Base-by-base conservation (phyloP, 2,888 invertebrate species). In the Dasypolia templi region DNA sequence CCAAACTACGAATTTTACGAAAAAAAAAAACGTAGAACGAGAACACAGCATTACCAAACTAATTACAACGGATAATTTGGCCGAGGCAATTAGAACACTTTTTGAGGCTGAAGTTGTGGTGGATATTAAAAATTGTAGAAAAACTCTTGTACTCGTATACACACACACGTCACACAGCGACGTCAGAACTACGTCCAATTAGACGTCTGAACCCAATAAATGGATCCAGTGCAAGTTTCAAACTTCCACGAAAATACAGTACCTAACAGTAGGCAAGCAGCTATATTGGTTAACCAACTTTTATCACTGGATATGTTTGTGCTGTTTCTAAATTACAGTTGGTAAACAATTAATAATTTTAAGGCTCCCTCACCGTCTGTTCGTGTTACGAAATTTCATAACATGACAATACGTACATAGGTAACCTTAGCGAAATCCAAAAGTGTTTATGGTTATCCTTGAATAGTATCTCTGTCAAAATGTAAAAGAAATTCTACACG, bases 131-230 rank as follows among this genome's bases (percentile, higher is more conserved):
- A 80, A 73, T 71, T 3, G n/a, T 2, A 61, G 66, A 64, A 78
- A 87, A 87, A 75, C 72, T 84, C 84, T 80, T 68, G 71, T 77
- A 70, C n/a, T n/a, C n/a, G n/a, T n/a, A n/a, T n/a, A n/a, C n/a
- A n/a, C n/a, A n/a, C n/a, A n/a, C n/a, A n/a, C n/a, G n/a, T 76
- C 74, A 78, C 75, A 81, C 77, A 66, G 78, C n/a, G n/a, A n/a
- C n/a, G n/a, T 86, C 82, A 84, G 72, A 89, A 87, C 86, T 86
- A 84, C 85, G 83, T 86, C 87, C 89, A 89, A 90, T 90, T 90
- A 89, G 86, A 74, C 83, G 83, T 83, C 83, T 75, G 82, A 84
- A 85, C 72, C 77, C 71, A 77, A 78, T 85, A 79, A 79, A 80
- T 73, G 78, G 81, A 81, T 81, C 66, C 66, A 75, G 49, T 17